Evolutionary conservation across 2,797 vertebrate genomes (phyloP).

Genomic region (Megaceryle alcyon): DNA sequence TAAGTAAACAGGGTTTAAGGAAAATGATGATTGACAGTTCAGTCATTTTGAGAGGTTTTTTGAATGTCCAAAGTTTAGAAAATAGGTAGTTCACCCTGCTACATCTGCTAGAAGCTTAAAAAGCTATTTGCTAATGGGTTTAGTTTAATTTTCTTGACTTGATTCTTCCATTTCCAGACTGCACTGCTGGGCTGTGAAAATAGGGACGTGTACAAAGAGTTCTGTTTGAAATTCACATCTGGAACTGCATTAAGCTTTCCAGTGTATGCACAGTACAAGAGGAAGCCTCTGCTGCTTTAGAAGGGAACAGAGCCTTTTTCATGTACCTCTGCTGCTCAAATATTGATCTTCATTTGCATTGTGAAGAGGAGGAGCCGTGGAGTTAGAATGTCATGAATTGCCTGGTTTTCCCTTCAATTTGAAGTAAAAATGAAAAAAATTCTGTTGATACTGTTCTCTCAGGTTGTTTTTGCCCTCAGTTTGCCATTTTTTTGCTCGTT

Average conservation of each 20-base stretch:
- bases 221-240: background rate
- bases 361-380: background rate
- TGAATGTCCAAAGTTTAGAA: background rate
- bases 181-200: background rate
- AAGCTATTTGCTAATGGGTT: background rate
- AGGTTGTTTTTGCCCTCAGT: background rate
- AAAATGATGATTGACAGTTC: background rate
- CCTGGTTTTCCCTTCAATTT: background rate
- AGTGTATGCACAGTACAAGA: background rate
- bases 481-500: background rate
- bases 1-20: background rate
- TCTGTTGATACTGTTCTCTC: background rate
- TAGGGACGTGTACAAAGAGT: background rate
- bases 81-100: background rate
- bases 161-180: background rate
- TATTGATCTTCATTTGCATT: background rate
- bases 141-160: slow-evolving; percentile 4
- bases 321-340: background rate
- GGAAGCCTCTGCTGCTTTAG: background rate
- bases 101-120: background rate
- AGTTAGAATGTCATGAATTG: background rate
- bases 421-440: background rate
- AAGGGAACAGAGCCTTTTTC: background rate
- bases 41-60: background rate
- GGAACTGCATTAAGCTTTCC: background rate